Base-by-base conservation (phyloP, 2,113 vertebrate species). In the Burhinus bistriatus region DNA sequence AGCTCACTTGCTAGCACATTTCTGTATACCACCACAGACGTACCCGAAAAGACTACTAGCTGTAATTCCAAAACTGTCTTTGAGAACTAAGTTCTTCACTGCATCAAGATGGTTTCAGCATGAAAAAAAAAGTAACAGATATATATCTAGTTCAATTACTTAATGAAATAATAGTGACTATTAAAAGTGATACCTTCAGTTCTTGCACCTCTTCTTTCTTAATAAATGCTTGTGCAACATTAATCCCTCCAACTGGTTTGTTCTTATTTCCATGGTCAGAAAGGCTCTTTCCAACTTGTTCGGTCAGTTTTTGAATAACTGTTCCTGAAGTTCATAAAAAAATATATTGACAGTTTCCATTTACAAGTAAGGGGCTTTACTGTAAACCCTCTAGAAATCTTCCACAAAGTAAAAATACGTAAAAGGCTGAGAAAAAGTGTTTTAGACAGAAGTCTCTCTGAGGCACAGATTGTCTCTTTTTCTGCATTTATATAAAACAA, bases 201-300 rank as follows among this genome's bases (percentile, higher is more conserved):
- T 99, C 98, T 97, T 98, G 98, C 42, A 98, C 86, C 21, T 97
- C 98, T 29, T 99, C 98, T 57, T 97, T 98, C 87, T 96, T 98
- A 89, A 97, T 52, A 75, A 98, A 98, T 3, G 90, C 58, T 30
- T 98, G 96, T 3, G 98, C 55, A 40, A 98, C 36, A 58, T 98
- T 98, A 73, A 98, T 81, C 61, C 98, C 98, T 95, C 98, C 98
- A 95, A 94, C 91, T 80, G 98, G 98, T 87, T 98, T 99, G 69
- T 71, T 98, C 93, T 97, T 98, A 49, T 20, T 97, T 80, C 65
- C 96, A 71, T 97, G 83, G 93, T 96, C 94, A 96, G 94, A 92
- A 98, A 96, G 83, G 62, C 98, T 98, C 54, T 96, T 98, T 95
- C 99, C 98, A 90, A 99, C 97, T 95, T 97, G 98, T 93, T 97